A percentile compares a stretch with the other conserved stretches of the same genome.
Evolutionary conservation across 1,140 invertebrate genomes (phyloP).

Genomic region (Diuraphis noxia): DNA sequence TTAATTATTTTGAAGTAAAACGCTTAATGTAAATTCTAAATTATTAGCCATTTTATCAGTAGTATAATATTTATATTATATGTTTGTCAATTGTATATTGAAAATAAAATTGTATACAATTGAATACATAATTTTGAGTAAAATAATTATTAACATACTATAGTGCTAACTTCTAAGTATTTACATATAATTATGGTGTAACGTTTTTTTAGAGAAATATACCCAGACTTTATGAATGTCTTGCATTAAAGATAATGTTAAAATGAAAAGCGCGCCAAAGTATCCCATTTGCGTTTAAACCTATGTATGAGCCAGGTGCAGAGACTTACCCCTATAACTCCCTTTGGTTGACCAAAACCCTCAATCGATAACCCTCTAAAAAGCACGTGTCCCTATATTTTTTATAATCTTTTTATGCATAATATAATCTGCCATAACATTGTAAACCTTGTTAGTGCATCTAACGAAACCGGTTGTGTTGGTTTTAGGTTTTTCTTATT

Average conservation of each 20-base stretch:
- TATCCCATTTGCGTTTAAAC: constrained; percentile 9
- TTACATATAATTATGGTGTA: neutral
- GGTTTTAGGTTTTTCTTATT: constrained; percentile 6
- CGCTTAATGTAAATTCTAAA: neutral
- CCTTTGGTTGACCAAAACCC: constrained; percentile 47
- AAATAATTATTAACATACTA: neutral
- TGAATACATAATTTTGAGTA: neutral
- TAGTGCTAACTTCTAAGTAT: neutral
- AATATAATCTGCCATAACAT: constrained; percentile 48
- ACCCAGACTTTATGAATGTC: neutral
- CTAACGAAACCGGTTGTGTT: constrained; percentile 46
- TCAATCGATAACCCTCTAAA: constrained; percentile 44
- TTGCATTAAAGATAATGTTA: neutral
- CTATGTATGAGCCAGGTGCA: constrained; percentile 33
- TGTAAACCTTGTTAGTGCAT: constrained; percentile 33
- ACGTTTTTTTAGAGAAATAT: neutral
- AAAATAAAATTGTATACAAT: neutral
- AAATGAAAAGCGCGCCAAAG: constrained; percentile 40
- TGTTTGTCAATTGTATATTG: neutral
- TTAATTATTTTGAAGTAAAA: neutral
- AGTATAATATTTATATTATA: neutral
- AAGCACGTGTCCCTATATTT: constrained; percentile 35
- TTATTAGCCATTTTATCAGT: neutral
- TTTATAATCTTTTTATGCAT: constrained; percentile 36
- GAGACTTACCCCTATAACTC: neutral